Conservation (phyloP, 1,140 invertebrate species). For the Microplitis mediator region DNA sequence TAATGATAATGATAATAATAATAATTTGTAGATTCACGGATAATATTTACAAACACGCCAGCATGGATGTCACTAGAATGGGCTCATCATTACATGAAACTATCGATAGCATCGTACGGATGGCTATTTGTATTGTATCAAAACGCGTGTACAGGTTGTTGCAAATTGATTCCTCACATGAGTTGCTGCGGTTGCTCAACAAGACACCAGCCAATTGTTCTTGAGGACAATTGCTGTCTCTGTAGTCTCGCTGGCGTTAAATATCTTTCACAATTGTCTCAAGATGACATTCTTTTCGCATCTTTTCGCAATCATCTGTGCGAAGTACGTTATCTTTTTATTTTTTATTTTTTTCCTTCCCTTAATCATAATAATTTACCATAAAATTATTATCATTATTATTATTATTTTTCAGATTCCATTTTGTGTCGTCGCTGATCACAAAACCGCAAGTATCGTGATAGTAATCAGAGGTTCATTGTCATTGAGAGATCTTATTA, state of each 20-base stretch:
- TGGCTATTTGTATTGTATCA: constrained; percentile 87
- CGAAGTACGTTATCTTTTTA: constrained; percentile 66
- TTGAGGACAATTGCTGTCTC: constrained; percentile 88
- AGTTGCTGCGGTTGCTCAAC: constrained; percentile 78
- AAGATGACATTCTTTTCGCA: constrained; percentile 83
- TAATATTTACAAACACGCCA: constrained; percentile 68
- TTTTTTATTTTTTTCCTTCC: background rate
- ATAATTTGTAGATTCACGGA: constrained; percentile 49
- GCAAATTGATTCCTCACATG: constrained; percentile 71
- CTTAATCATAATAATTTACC: background rate
- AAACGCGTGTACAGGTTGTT: constrained; percentile 76
- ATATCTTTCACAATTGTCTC: constrained; percentile 73
- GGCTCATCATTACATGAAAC: constrained; percentile 77
- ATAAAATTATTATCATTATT: constrained; percentile 1
- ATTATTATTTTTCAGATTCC: constrained; percentile 68
- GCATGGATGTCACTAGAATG: constrained; percentile 81
- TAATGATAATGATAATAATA: background rate
- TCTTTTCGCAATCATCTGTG: constrained; percentile 88
- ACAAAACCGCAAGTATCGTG: constrained; percentile 80
- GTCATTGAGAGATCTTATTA: constrained; percentile 86
- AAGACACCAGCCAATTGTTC: constrained; percentile 71
- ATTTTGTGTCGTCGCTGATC: constrained; percentile 86
- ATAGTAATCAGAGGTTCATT: constrained; percentile 86
- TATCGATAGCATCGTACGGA: constrained; percentile 85
- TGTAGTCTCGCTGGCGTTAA: constrained; percentile 86